Base-by-base conservation (phyloP, 1,140 invertebrate genomes). In the Onthophagus taurus region DNA sequence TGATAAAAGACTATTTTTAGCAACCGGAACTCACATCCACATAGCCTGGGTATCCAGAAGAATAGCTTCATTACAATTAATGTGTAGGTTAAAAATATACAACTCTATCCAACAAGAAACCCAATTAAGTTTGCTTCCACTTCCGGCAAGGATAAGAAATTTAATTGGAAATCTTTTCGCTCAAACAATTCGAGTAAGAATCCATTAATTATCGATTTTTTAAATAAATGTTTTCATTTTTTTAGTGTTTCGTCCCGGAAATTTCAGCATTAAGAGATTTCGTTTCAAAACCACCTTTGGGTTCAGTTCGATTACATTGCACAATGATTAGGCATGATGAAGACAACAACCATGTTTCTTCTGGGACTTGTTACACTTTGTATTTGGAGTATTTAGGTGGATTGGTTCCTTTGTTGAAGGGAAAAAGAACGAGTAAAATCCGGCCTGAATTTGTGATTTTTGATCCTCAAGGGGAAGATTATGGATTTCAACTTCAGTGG, bases 391-490 rank as follows among this genome's bases (percentile, higher is more conserved):
- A 97, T 62, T 71, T 98, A 2, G 95, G 95, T 2, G 95, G 94
- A 7, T 70, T 98, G 7, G 89, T 99, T 36, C 96, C 96, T 0
- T 72, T 99, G 24, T 74, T 99, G 0, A 95, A 97, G 61, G 95
- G 94, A 11, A 89, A 95, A 58, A 70, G 93, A 42, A 95, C 89
- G 4, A 96, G 91, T 60, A 97, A 97, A 71, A 87, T 99, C 35
- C 75, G 92, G 34, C 95, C 96, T 0, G 95, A 98, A 65, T 99
- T 99, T 67, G 88, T 98, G 20, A 98, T 99, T 54, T 97, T 89
- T 60, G 89, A 98, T 70, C 94, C 94, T 1, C 87, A 94, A 65
- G 78, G 73, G 8, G 77, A 79, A 68, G 45, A 47, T 29, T 47
- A 31, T 31, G 33, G 33, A 18, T 47, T 52, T n/a, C 47, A 51